Evolutionary conservation across 2,797 vertebrate species (phyloP).

Genomic region (Coregonus ussuriensis): DNA sequence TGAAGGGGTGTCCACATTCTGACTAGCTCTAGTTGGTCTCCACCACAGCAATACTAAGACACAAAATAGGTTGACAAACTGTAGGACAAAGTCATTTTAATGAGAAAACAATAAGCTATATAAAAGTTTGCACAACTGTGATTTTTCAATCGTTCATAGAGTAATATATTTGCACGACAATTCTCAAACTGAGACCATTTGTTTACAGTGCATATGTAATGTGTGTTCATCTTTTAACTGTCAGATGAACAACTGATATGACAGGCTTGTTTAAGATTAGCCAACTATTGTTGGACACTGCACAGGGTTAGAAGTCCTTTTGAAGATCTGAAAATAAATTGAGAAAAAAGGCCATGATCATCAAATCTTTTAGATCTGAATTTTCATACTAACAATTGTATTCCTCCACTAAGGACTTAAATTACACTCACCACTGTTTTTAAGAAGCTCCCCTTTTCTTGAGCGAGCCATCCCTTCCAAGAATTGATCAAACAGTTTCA

Average conservation of each 20-base stretch:
- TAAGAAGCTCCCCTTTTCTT: slow-evolving; percentile 83
- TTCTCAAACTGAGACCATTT: not conserved
- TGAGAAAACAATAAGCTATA: not conserved
- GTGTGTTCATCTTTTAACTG: not conserved
- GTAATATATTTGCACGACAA: not conserved
- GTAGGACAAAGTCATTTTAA: not conserved
- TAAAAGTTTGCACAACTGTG: not conserved
- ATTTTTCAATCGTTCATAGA: not conserved
- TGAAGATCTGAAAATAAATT: slow-evolving; percentile 70
- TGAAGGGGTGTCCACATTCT: too few species aligned
- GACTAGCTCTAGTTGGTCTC: too few species aligned
- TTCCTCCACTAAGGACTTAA: not conserved
- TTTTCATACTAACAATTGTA: not conserved
- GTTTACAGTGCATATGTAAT: not conserved
- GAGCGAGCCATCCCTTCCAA: slow-evolving; percentile 82
- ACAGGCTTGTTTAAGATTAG: not conserved
- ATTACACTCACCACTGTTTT: slow-evolving; percentile 80
- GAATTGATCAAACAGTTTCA: slow-evolving; percentile 87
- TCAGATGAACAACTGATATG: not conserved
- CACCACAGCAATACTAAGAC: not conserved
- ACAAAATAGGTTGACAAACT: not conserved
- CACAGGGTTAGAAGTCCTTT: slow-evolving; percentile 73
- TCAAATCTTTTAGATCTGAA: not conserved
- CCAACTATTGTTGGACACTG: not conserved
- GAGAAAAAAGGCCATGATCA: not conserved